phyloP scores from a whole-genome alignment of 2,113 vertebrate species.

The Pomatostomus ruficeps region DNA sequence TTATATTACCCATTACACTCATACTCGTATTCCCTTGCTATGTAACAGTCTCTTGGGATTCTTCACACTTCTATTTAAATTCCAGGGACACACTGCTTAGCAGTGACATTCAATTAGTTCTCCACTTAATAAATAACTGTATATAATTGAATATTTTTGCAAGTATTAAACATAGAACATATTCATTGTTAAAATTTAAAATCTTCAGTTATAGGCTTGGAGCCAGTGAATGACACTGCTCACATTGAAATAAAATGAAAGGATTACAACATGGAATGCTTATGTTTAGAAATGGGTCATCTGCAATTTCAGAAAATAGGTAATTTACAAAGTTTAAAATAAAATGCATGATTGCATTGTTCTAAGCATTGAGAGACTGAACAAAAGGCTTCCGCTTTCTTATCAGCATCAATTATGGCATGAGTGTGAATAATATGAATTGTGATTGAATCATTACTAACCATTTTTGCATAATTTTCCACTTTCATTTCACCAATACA shows the following conservation, averaged over 20 bases:
- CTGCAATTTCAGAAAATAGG: constrained; percentile 17
- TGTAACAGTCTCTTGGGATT: not conserved
- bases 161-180: not conserved
- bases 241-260: not conserved
- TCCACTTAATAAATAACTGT: constrained; percentile 27
- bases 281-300: not conserved
- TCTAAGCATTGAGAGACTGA: constrained; percentile 8
- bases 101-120: constrained; percentile 5
- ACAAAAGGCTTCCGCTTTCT: constrained; percentile 45
- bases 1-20: not conserved
- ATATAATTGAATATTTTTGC: constrained; percentile 21
- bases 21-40: not conserved
- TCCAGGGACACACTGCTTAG: not conserved
- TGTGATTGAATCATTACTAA: constrained; percentile 32
- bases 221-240: not conserved
- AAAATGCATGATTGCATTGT: constrained; percentile 30
- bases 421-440: constrained; percentile 10
- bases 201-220: not conserved
- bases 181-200: not conserved
- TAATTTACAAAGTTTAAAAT: constrained; percentile 30
- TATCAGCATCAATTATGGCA: constrained; percentile 36
- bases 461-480: constrained; percentile 33
- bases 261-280: not conserved
- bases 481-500: not conserved
- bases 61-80: constrained; percentile 9